A percentile compares a stretch with the other conserved stretches of the same genome.
These are phyloP conservation scores for Apodemia zela DNA, from an alignment of 2,888 invertebrate genomes.

Conservation along the genomic window DNA sequence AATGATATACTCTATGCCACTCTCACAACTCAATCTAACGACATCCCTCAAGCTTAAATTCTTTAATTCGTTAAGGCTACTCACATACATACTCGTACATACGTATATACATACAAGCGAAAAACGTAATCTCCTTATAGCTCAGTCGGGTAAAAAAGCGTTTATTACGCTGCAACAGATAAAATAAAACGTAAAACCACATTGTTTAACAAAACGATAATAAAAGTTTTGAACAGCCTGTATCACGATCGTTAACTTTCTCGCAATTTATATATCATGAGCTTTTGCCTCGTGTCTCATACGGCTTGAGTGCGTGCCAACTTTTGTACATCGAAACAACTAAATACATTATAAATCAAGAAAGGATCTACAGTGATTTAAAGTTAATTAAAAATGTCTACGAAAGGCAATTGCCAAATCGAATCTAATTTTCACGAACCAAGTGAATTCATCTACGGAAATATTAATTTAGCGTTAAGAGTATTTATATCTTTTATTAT, in stretches of 20 bases:
- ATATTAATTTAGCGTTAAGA: background rate
- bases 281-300: constrained; percentile 6
- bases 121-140: too few relatives aligned
- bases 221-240: background rate
- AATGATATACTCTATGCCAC: too few relatives aligned
- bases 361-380: background rate
- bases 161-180: too few relatives aligned
- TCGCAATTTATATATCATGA: constrained; percentile 10
- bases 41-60: too few relatives aligned
- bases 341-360: constrained; percentile 1
- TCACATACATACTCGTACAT: too few relatives aligned
- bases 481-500: background rate
- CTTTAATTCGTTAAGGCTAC: too few relatives aligned
- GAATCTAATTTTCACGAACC: background rate
- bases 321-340: background rate
- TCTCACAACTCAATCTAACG: too few relatives aligned
- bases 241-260: constrained; percentile 5
- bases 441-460: background rate
- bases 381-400: background rate
- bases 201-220: background rate
- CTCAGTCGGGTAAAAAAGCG: too few relatives aligned
- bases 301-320: constrained; percentile 9
- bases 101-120: too few relatives aligned
- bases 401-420: background rate
- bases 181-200: background rate